Conservation (phyloP, 1,140 invertebrate genomes). For the Diabrotica undecimpunctata region DNA sequence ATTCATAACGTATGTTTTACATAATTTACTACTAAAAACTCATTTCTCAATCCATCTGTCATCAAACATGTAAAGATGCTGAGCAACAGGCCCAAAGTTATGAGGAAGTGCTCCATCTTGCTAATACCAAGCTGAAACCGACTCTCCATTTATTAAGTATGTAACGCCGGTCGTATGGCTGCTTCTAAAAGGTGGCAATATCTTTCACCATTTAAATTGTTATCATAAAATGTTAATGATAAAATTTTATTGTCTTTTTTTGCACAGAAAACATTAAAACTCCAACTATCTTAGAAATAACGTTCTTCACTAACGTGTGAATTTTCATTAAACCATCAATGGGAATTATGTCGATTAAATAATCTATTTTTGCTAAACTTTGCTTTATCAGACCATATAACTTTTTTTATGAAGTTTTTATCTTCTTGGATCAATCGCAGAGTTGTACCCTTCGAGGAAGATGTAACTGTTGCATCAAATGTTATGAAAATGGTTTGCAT, state of each 20-base stretch:
- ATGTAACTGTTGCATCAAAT: too few species aligned
- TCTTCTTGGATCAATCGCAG: too few species aligned
- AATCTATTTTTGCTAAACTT: too few species aligned
- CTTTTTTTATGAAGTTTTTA: too few species aligned
- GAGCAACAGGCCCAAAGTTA: background rate
- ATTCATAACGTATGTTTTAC: too few species aligned
- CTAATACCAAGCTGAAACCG: background rate
- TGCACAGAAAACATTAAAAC: background rate
- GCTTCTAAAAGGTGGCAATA: background rate
- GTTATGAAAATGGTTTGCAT: too few species aligned
- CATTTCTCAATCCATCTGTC: background rate
- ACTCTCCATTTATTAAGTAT: background rate
- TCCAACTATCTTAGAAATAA: conserved; percentile 21
- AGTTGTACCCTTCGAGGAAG: too few species aligned
- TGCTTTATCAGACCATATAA: too few species aligned
- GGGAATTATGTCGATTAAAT: too few species aligned
- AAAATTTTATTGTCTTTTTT: background rate
- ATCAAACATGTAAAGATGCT: background rate
- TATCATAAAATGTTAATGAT: background rate
- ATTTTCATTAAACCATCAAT: background rate
- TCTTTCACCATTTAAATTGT: background rate
- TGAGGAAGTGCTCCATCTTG: background rate
- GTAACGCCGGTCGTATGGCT: background rate
- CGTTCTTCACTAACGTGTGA: too few species aligned
- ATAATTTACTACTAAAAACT: too few species aligned